A percentile compares a stretch with the other conserved stretches of the same genome.
Evolutionary conservation across 2,113 vertebrate species (phyloP).

Genomic region (Camelus dromedarius): DNA sequence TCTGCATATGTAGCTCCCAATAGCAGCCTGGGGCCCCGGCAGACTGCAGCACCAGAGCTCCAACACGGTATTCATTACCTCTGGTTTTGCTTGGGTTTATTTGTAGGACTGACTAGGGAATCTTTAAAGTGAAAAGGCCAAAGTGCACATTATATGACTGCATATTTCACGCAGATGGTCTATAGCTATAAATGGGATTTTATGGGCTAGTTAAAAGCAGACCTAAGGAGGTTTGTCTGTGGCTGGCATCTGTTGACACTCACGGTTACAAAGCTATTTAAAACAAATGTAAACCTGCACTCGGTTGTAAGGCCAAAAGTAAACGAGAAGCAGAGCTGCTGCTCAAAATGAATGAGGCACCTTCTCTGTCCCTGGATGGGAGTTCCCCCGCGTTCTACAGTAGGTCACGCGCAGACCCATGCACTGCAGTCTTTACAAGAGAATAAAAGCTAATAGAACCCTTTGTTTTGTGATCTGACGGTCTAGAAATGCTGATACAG

Average conservation of each 20-base stretch:
- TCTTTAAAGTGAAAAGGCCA: conserved; percentile 28
- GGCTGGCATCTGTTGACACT: conserved; percentile 31
- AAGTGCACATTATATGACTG: neutral
- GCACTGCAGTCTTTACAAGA: neutral
- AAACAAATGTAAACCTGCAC: neutral
- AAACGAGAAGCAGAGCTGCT: conserved; percentile 10
- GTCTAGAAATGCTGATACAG: neutral
- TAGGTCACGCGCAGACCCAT: neutral
- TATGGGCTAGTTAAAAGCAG: conserved; percentile 4
- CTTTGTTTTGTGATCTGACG: neutral
- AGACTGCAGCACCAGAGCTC: neutral
- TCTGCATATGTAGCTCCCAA: neutral
- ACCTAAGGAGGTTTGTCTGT: neutral
- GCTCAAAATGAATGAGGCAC: neutral
- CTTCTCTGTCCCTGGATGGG: neutral
- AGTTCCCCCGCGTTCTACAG: neutral
- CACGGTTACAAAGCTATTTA: conserved; percentile 16
- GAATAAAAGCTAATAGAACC: neutral
- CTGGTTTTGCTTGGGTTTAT: conserved; percentile 43
- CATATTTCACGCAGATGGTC: neutral
- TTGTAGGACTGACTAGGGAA: neutral
- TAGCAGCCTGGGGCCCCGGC: neutral
- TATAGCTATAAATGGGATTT: neutral
- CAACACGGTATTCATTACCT: neutral
- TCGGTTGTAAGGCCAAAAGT: neutral